These are phyloP conservation scores for Protophormia terraenovae DNA, from an alignment of 2,888 invertebrate species.

Conservation along the genomic window DNA sequence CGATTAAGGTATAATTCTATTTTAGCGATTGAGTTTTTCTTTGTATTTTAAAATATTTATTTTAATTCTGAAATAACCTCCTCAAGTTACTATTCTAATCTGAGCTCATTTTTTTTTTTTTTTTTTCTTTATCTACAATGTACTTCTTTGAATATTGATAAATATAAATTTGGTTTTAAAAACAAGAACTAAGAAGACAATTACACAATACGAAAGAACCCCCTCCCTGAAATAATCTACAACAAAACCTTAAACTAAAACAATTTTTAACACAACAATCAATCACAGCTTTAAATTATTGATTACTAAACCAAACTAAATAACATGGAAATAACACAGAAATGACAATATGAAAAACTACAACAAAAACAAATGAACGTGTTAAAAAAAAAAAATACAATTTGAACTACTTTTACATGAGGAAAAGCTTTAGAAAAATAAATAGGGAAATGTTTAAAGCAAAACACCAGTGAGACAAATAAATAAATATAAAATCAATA, in stretches of 20 bases:
- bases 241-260: background rate
- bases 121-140: no score
- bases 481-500: constrained; percentile 29
- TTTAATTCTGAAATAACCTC: no score
- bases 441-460: background rate
- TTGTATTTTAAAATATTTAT: no score
- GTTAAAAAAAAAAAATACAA: constrained; percentile 8
- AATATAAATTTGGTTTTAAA: background rate
- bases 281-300: constrained; percentile 46
- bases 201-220: constrained; percentile 30
- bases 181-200: background rate
- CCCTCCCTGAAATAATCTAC: constrained; percentile 11
- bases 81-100: no score
- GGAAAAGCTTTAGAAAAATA: background rate
- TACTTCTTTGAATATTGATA: background rate
- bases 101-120: no score
- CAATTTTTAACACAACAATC: constrained; percentile 18
- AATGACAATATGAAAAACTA: background rate
- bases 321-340: constrained; percentile 1
- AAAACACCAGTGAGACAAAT: background rate
- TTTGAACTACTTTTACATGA: constrained; percentile 16
- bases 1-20: no score
- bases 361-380: background rate
- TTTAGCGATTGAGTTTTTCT: no score
- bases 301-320: constrained; percentile 4